Base-by-base conservation (phyloP, 2,888 invertebrate genomes). In the Cerastis leucographa region DNA sequence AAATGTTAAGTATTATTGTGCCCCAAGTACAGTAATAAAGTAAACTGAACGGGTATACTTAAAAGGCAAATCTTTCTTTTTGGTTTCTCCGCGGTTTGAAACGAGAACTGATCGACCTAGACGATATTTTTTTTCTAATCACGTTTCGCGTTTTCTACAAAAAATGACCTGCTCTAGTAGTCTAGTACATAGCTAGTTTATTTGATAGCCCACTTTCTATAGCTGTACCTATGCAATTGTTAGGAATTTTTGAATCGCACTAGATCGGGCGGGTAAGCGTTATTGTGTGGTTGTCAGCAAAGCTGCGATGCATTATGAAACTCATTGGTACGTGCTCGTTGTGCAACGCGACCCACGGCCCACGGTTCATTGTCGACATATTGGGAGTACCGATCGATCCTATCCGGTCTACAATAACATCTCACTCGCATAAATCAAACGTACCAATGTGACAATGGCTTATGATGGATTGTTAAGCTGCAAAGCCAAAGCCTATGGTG, bases 331-430 rank as follows among this genome's bases (percentile, higher is more conserved):
- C 74, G 76, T 71, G 64, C 35, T 56, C 64, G 64, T 96, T 95
- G 94, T 91, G 94, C 89, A 95, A 96, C 87, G 82, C 94, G 93
- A 91, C 93, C 93, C 92, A 92, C 94, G 90, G 93, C 93, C 93
- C 93, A 93, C 95, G 90, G 93, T 93, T 94, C 94, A 94, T 94
- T 94, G 95, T 94, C 93, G 83, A 78, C 83, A 91, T 91, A 93
- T 91, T 92, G 92, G 88, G 91, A 92, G 89, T 89, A 86, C 85
- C 89, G 90, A 92, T 93, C 92, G 91, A 93, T 92, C 90, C 92
- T 90, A 94, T 94, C 94, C 92, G 93, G 91, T 89, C 87, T 87
- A 87, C 86, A 89, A 88, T 88, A 83, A 87, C 88, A 89, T 89
- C 90, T 90, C 87, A 86, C 89, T 88, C 83, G 83, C 89, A 92